A percentile compares a stretch with the other conserved stretches of the same genome.
phyloP scores from a whole-genome alignment of 2,888 invertebrate genomes.

The Carabus problematicus region DNA sequence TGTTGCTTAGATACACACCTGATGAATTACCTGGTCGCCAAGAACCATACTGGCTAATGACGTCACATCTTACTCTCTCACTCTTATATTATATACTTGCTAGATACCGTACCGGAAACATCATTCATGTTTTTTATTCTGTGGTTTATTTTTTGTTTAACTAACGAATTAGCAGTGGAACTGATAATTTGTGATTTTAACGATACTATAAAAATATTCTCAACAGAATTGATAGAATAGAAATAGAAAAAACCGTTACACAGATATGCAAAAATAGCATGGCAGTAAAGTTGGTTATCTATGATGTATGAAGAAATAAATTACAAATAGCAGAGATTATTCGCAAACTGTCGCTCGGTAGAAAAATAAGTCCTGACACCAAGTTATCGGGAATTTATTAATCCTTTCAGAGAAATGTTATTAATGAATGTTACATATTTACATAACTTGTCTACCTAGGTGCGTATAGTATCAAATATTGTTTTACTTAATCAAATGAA shows the following conservation, averaged over 20 bases:
- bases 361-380: too few species aligned
- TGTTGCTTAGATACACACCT: constrained; percentile 19
- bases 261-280: too few species aligned
- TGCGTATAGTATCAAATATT: too few species aligned
- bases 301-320: background rate
- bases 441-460: too few species aligned
- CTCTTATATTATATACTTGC: background rate
- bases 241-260: too few species aligned
- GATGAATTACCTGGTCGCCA: constrained; percentile 29
- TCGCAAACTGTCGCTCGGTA: too few species aligned
- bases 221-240: background rate
- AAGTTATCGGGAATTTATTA: too few species aligned
- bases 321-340: background rate
- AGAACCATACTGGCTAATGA: constrained; percentile 22
- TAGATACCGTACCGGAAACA: constrained; percentile 39
- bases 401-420: background rate
- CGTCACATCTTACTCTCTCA: constrained; percentile 24
- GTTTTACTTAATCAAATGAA: too few species aligned
- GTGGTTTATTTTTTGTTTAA: constrained; percentile 20
- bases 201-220: constrained; percentile 15
- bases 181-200: constrained; percentile 28
- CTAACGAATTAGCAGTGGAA: constrained; percentile 23
- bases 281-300: background rate
- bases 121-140: constrained; percentile 35
- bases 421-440: too few species aligned